These are phyloP conservation scores for Drosophila sp. DNA, from an alignment of 1,140 invertebrate species.

Conservation along the genomic window DNA sequence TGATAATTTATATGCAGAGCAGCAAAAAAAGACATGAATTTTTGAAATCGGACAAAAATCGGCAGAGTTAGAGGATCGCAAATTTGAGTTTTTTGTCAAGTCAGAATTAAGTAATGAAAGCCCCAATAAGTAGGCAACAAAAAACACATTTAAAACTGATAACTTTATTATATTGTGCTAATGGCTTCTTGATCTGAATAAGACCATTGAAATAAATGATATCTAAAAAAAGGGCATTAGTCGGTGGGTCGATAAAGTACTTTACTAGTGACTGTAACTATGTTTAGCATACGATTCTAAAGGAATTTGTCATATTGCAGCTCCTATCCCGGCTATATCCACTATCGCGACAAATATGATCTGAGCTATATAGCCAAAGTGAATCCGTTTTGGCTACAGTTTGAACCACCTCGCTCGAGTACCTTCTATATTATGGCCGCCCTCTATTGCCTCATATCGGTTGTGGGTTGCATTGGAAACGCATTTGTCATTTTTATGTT, in stretches of 20 bases:
- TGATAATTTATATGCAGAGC: no score
- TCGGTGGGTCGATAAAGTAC: no score
- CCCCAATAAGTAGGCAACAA: constrained; percentile 1
- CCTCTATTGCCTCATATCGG: constrained; percentile 86
- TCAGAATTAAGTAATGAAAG: neutral
- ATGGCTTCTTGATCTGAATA: neutral
- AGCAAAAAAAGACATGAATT: no score
- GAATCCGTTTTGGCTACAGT: constrained; percentile 88
- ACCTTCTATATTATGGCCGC: constrained; percentile 85
- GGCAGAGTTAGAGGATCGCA: no score
- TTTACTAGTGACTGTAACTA: no score
- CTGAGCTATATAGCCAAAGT: constrained; percentile 85
- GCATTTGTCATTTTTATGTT: constrained; percentile 85
- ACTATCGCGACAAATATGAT: constrained; percentile 75
- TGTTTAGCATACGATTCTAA: no score
- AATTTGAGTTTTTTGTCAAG: no score
- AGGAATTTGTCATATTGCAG: constrained; percentile 42
- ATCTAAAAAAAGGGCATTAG: no score
- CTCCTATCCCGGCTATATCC: constrained; percentile 69
- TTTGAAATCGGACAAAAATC: no score
- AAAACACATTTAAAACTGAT: neutral
- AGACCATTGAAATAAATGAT: no score
- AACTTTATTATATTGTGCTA: no score
- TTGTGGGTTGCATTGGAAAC: constrained; percentile 87
- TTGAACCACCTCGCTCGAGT: constrained; percentile 83